Evolutionary conservation across 2,888 invertebrate genomes (phyloP).

Genomic region (Pomacea canaliculata): DNA sequence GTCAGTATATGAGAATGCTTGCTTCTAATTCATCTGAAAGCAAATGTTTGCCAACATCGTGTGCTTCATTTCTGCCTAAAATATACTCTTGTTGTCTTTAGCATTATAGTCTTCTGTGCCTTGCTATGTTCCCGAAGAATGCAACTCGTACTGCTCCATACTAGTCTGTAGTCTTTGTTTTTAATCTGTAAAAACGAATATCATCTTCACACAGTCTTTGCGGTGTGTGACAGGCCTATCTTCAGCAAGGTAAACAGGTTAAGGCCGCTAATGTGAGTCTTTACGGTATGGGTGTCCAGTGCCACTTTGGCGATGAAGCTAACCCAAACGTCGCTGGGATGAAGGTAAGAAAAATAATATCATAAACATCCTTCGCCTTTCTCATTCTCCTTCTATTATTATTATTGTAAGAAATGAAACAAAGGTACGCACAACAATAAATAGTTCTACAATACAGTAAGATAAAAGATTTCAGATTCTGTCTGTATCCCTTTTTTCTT

Average conservation of each 20-base stretch:
- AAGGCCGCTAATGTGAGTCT: slow-evolving; percentile 42
- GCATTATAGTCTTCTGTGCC: too few species aligned
- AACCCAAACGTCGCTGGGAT: slow-evolving; percentile 39
- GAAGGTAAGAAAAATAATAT: slow-evolving; percentile 32
- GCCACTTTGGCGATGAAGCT: slow-evolving; percentile 35
- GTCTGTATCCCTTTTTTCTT: too few species aligned
- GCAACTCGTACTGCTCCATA: too few species aligned
- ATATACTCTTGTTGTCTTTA: too few species aligned
- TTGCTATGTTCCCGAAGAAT: too few species aligned
- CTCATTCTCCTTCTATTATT: not conserved
- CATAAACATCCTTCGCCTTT: not conserved
- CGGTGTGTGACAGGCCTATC: slow-evolving; percentile 31
- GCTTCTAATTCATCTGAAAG: not conserved
- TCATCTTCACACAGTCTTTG: too few species aligned
- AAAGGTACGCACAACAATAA: too few species aligned
- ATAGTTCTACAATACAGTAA: too few species aligned
- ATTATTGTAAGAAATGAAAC: too few species aligned
- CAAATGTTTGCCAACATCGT: not conserved
- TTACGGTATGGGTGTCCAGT: slow-evolving; percentile 45
- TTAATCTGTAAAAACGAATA: not conserved
- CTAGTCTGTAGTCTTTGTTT: too few species aligned
- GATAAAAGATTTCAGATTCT: too few species aligned
- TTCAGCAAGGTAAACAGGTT: slow-evolving; percentile 37
- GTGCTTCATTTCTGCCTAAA: not conserved
- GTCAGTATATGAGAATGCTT: slow-evolving; percentile 3